These are phyloP conservation scores for Alosa alosa DNA, from an alignment of 2,113 vertebrate species.

Conservation along the genomic window DNA sequence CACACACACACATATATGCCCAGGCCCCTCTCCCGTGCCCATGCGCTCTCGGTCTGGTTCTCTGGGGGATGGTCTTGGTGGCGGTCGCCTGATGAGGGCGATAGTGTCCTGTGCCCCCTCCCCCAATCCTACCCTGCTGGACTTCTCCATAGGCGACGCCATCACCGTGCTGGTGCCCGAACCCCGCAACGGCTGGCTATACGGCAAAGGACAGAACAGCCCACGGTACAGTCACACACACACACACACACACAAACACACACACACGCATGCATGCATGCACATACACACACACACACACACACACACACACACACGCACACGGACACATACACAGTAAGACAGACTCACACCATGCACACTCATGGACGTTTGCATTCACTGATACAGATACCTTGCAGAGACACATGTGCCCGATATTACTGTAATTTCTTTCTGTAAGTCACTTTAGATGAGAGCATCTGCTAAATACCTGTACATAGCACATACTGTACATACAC, in stretches of 20 bases:
- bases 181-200: slow-evolving; percentile 89
- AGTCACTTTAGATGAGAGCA: too few relatives aligned
- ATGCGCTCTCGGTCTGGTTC: slow-evolving; percentile 44
- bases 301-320: background rate
- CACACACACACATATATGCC: slow-evolving; percentile 24
- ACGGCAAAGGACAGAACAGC: slow-evolving; percentile 75
- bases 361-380: too few relatives aligned
- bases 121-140: slow-evolving; percentile 79
- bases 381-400: too few relatives aligned
- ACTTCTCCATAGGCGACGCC: slow-evolving; percentile 74
- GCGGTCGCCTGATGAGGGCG: slow-evolving; percentile 53
- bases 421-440: too few relatives aligned
- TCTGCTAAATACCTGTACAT: too few relatives aligned
- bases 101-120: slow-evolving; percentile 60
- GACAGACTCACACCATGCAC: too few relatives aligned
- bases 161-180: slow-evolving; percentile 75
- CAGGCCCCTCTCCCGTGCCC: slow-evolving; percentile 70
- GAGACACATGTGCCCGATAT: too few relatives aligned
- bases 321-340: too few relatives aligned
- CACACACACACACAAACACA: background rate
- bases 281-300: background rate
- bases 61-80: slow-evolving; percentile 8
- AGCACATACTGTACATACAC: too few relatives aligned
- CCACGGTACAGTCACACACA: slow-evolving; percentile 48
- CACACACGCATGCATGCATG: background rate